phyloP scores from a whole-genome alignment of 2,888 invertebrate species.

The Ophion ellenae region DNA sequence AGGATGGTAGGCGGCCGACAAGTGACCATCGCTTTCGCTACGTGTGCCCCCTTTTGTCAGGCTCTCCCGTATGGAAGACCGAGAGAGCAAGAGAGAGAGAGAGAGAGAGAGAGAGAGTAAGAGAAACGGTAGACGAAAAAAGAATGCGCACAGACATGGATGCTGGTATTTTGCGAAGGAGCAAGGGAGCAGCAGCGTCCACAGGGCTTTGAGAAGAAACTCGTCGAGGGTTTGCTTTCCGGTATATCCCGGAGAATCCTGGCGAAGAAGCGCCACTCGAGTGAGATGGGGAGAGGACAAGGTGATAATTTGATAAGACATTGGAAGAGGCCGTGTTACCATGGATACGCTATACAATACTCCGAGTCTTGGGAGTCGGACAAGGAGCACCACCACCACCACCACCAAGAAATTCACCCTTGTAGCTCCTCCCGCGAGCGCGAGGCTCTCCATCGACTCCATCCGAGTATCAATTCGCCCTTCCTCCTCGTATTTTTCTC shows the following conservation, averaged over 20 bases:
- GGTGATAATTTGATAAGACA: slow-evolving; percentile 84
- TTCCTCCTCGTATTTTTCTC: slow-evolving; percentile 62
- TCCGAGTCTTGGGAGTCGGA: slow-evolving; percentile 50
- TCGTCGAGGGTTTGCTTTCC: slow-evolving; percentile 47
- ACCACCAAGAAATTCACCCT: too few species aligned
- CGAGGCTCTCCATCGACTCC: too few species aligned
- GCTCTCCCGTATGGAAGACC: slow-evolving; percentile 40
- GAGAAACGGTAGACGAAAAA: slow-evolving; percentile 25
- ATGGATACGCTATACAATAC: slow-evolving; percentile 81
- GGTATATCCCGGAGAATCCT: slow-evolving; percentile 50
- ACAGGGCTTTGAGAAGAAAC: slow-evolving; percentile 44
- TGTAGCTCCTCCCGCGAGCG: too few species aligned
- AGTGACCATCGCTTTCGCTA: slow-evolving; percentile 80
- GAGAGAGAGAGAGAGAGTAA: too few species aligned
- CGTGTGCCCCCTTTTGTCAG: slow-evolving; percentile 70
- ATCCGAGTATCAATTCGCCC: neutral
- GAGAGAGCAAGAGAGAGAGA: slow-evolving; percentile 21
- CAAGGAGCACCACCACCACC: too few species aligned
- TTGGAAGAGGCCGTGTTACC: slow-evolving; percentile 80
- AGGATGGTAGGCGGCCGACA: slow-evolving; percentile 76
- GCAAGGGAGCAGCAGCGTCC: slow-evolving; percentile 31
- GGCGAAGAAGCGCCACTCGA: slow-evolving; percentile 36
- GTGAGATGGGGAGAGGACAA: slow-evolving; percentile 75
- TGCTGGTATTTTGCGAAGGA: slow-evolving; percentile 63
- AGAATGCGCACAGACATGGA: slow-evolving; percentile 69